Percentiles rank a stretch among this genome's conserved stretches.
Evolutionary conservation across 2,888 invertebrate species (phyloP).

Genomic region (Tipula confusa): DNA sequence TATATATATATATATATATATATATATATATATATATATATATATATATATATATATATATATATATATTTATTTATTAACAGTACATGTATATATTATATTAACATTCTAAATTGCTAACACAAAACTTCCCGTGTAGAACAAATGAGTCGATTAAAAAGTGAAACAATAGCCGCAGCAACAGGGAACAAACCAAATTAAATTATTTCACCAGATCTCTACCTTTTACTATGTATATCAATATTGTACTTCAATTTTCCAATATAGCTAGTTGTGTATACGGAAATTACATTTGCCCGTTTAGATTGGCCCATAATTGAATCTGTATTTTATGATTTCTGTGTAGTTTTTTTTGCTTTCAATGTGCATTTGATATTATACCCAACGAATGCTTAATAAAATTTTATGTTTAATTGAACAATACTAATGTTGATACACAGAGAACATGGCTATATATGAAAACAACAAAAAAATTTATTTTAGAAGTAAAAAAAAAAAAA

Average conservation of each 20-base stretch:
- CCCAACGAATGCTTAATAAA: neutral
- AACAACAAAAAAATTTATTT: neutral
- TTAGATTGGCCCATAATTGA: slow-evolving; percentile 1
- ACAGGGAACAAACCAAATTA: neutral
- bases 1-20: too few relatives aligned
- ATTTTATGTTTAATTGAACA: slow-evolving; percentile 25
- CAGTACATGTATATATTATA: too few relatives aligned
- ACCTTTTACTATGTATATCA: neutral
- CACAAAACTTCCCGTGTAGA: neutral
- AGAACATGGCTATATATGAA: neutral
- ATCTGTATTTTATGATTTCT: slow-evolving; percentile 1
- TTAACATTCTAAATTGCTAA: too few relatives aligned
- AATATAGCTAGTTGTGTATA: neutral
- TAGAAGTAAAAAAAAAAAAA: neutral
- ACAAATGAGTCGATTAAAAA: neutral
- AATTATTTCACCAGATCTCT: neutral
- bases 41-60: too few relatives aligned
- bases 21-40: too few relatives aligned
- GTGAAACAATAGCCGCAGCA: neutral
- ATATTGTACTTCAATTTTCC: neutral
- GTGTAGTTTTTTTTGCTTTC: neutral
- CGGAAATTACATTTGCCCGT: neutral
- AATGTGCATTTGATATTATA: neutral
- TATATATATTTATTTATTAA: too few relatives aligned
- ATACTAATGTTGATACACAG: neutral